Evolutionary conservation across 2,888 invertebrate species (phyloP).

Genomic region (Chymomyza caudatula): DNA sequence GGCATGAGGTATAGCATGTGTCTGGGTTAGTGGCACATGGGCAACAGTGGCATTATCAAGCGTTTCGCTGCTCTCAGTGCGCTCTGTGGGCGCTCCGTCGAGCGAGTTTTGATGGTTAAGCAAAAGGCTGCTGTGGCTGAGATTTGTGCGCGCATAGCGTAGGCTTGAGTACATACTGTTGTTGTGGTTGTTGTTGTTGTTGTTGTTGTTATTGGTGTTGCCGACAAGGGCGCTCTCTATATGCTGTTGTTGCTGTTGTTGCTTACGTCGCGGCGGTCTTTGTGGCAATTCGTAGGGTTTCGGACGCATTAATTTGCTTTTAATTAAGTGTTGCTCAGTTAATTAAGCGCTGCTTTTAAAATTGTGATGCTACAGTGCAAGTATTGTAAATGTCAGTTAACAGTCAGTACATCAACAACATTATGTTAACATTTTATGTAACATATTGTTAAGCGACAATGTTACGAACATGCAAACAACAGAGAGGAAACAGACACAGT

Average conservation of each 20-base stretch:
- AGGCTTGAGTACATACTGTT: slow-evolving; percentile 73
- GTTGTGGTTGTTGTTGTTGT: slow-evolving; percentile 19
- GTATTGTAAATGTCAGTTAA: too few species aligned
- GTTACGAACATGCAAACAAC: too few species aligned
- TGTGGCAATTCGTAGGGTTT: slow-evolving; percentile 40
- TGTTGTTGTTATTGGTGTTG: slow-evolving; percentile 23
- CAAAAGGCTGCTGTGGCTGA: slow-evolving; percentile 75
- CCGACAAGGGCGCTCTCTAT: too few species aligned
- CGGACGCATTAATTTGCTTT: slow-evolving; percentile 38
- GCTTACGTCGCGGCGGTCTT: slow-evolving; percentile 47
- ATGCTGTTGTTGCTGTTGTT: slow-evolving; percentile 4
- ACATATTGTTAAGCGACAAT: too few species aligned
- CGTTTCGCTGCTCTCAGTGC: slow-evolving; percentile 65
- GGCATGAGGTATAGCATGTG: slow-evolving; percentile 8
- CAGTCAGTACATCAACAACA: too few species aligned
- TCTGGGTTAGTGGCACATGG: slow-evolving; percentile 23
- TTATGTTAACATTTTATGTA: too few species aligned
- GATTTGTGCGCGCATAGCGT: slow-evolving; percentile 76
- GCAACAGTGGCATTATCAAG: slow-evolving; percentile 31
- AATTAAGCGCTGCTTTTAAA: background rate
- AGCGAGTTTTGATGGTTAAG: slow-evolving; percentile 71
- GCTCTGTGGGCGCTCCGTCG: slow-evolving; percentile 55
- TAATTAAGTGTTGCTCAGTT: slow-evolving; percentile 1
- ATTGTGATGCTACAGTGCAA: too few species aligned
- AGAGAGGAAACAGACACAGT: too few species aligned